Conservation (phyloP, 1,140 invertebrate species). For the Drosophila pseudoananassae region DNA sequence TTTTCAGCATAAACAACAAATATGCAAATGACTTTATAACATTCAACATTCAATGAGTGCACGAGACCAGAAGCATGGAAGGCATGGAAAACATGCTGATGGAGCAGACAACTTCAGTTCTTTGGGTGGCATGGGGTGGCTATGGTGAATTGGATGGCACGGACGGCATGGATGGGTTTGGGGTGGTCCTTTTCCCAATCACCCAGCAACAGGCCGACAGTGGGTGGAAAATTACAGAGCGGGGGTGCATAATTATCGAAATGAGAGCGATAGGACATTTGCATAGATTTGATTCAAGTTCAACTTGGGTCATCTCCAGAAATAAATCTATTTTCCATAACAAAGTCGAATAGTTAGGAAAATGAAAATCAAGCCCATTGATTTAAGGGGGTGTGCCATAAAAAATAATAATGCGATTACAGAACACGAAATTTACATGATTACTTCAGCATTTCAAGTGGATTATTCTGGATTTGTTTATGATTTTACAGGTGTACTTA, state of each 20-base stretch:
- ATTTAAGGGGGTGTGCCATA: not conserved
- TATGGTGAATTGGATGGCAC: constrained; percentile 3
- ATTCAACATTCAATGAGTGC: constrained; percentile 42
- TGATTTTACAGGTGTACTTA: too few species aligned
- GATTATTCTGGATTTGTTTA: not conserved
- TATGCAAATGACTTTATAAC: constrained; percentile 80
- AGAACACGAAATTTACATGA: not conserved
- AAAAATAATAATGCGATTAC: not conserved
- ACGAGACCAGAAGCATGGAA: constrained; percentile 7
- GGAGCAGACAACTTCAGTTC: constrained; percentile 30
- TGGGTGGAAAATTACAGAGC: not conserved
- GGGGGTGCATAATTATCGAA: constrained; percentile 42
- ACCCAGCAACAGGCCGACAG: constrained; percentile 21
- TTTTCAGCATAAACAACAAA: constrained; percentile 80
- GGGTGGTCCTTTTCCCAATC: too few species aligned
- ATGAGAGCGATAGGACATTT: constrained; percentile 33
- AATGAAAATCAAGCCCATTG: constrained; percentile 1
- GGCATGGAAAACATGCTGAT: constrained; percentile 56
- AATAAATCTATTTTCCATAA: constrained; percentile 18
- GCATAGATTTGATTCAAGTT: constrained; percentile 23
- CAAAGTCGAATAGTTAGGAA: constrained; percentile 18
- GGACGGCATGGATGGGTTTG: not conserved
- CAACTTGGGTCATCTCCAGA: constrained; percentile 9
- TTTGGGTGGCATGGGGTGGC: not conserved
- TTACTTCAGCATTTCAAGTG: not conserved